phyloP scores from a whole-genome alignment of 1,140 invertebrate species.

The Polypedilum pembai region DNA sequence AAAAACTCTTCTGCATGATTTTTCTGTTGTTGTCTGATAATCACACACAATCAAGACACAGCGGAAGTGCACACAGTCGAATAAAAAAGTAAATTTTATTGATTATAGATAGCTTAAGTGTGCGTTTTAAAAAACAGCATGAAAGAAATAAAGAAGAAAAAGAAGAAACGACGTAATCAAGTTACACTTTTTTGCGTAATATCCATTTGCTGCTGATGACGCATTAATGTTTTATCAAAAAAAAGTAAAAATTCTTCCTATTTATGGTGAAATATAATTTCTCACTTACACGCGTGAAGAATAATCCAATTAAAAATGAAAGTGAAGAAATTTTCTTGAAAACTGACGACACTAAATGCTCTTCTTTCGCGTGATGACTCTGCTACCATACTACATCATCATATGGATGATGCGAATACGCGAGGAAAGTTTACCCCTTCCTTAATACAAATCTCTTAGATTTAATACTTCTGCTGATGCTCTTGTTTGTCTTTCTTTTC shows the following conservation, averaged over 20 bases:
- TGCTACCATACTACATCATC: background rate
- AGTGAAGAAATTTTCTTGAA: background rate
- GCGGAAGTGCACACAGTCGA: background rate
- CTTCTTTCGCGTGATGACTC: background rate
- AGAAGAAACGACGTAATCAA: constrained; percentile 1
- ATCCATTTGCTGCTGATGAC: background rate
- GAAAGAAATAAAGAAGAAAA: background rate
- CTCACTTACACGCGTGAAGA: background rate
- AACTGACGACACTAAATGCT: background rate
- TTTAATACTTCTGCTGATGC: too few relatives aligned
- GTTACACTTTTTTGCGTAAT: constrained; percentile 25
- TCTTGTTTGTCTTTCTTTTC: too few relatives aligned
- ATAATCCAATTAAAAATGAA: background rate
- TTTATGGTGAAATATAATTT: background rate
- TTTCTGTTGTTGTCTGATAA: background rate
- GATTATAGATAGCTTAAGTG: background rate
- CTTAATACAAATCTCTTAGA: background rate
- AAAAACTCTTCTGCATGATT: constrained; percentile 22
- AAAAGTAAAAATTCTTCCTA: background rate
- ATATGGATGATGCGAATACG: background rate
- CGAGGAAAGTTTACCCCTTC: background rate
- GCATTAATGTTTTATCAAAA: background rate
- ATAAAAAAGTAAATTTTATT: background rate
- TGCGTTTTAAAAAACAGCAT: too few relatives aligned
- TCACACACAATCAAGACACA: background rate